Evolutionary conservation across 2,797 vertebrate genomes (phyloP), one percentile per base, ranked within the genome.

Genomic region (Amblyopsis hoosieri): DNA sequence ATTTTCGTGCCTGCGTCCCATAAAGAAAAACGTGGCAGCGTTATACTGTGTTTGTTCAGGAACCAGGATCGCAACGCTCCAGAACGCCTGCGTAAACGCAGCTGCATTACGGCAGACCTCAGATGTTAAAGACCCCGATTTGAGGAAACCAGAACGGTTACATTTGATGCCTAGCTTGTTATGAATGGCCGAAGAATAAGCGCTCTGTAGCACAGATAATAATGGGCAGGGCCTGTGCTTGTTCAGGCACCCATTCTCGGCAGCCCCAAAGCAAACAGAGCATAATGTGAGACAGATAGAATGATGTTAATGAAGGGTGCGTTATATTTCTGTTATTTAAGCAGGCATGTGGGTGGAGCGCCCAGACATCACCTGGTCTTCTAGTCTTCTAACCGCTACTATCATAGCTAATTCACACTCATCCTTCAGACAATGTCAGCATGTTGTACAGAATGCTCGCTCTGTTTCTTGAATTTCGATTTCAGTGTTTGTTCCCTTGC

Each of bases 261-360:
- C 45, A 60, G 84, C 77, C 82, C 79, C 84, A 89, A 89, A 83
- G 81, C 83, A 87, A 90, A 90, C 83, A 85, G 52, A 2, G 66
- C 57, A 2, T 31, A 65, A 75, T 74, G 79, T 80, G 71, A 68
- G 76, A 65, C 71, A 70, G 65, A 75, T 75, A 75, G 75, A 71
- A 65, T 77, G 72, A 80, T 85, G 77, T 66, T 88, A 85, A 86
- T 85, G 83, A 81, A 81, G 74, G 66, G 75, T 55, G 78, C 75
- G 55, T 89, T 77, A 71, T 79, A 61, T 87, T 87, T 86, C 85
- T 72, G 63, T 69, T 75, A 70, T 64, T 79, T 65, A 69, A 74
- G 68, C 82, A 82, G 77, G 42, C 76, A 33, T 57, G 29, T 68
- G 79, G 81, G 77, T 78, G 78, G 78, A 76, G 67, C 50, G 45